phyloP scores from a whole-genome alignment of 1,140 invertebrate species.

The Drosophila teissieri region DNA sequence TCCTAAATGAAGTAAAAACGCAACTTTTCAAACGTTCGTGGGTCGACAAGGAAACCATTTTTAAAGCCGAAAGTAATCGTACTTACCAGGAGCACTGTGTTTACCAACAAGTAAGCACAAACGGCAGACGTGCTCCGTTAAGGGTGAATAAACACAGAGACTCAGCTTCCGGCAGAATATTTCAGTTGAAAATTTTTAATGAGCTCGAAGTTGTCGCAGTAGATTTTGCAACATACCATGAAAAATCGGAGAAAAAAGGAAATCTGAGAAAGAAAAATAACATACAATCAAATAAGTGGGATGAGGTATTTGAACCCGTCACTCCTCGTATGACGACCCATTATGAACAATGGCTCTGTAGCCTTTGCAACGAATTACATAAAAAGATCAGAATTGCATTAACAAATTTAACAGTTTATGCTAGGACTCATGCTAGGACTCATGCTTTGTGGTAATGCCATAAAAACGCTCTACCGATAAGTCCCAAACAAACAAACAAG shows the following conservation, averaged over 20 bases:
- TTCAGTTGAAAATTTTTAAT: conserved; percentile 83
- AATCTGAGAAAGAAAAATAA: background rate
- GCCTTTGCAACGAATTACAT: background rate
- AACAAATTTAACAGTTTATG: conserved; percentile 20
- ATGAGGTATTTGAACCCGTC: conserved; percentile 8
- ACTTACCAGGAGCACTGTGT: conserved; percentile 41
- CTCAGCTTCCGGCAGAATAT: conserved; percentile 74
- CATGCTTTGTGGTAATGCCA: conserved; percentile 50
- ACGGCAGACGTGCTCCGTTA: conserved; percentile 31
- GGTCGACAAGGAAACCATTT: background rate
- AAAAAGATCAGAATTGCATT: conserved; percentile 7
- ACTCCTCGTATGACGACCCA: conserved; percentile 23
- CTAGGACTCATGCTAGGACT: conserved; percentile 2
- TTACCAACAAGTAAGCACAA: conserved; percentile 39
- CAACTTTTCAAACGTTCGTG: background rate
- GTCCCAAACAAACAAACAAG: too few relatives aligned
- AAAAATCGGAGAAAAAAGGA: conserved; percentile 5
- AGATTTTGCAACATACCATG: conserved; percentile 16
- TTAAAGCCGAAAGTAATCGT: conserved; percentile 13
- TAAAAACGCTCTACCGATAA: conserved; percentile 47
- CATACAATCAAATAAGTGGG: conserved; percentile 26
- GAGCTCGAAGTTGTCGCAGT: conserved; percentile 66
- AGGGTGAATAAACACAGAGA: conserved; percentile 28
- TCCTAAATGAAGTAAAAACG: background rate
- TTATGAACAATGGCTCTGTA: background rate